Evolutionary conservation across 2,797 vertebrate genomes (phyloP).

Genomic region (Siniperca obscura): DNA sequence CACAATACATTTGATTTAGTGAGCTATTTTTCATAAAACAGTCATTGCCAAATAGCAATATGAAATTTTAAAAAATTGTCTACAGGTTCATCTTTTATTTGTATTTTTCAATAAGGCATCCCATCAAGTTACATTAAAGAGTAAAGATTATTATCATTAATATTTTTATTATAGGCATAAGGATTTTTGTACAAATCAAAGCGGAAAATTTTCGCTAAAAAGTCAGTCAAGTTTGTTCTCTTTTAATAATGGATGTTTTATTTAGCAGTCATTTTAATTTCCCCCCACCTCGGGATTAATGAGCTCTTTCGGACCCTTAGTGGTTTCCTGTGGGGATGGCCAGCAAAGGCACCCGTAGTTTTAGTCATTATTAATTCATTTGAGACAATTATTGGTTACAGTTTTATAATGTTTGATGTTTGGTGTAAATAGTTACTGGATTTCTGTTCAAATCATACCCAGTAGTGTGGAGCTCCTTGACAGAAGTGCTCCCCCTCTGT

Average conservation of each 20-base stretch:
- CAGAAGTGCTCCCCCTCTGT: constrained; percentile 56
- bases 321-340: not conserved
- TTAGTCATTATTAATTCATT: not conserved
- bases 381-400: not conserved
- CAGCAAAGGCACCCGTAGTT: too few species aligned
- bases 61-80: not conserved
- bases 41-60: not conserved
- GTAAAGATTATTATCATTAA: not conserved
- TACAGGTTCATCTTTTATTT: not conserved
- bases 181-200: not conserved
- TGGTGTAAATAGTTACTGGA: not conserved
- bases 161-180: not conserved
- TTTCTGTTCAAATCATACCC: not conserved
- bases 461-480: not conserved
- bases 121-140: not conserved
- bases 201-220: too few species aligned
- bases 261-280: not conserved
- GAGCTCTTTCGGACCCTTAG: not conserved
- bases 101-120: not conserved
- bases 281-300: not conserved
- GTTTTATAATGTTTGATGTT: not conserved
- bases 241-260: not conserved
- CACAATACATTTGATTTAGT: not conserved
- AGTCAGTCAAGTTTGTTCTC: not conserved
- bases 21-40: not conserved